These are phyloP conservation scores for Sicus ferrugineus DNA, from an alignment of 2,888 invertebrate species.

Conservation along the genomic window DNA sequence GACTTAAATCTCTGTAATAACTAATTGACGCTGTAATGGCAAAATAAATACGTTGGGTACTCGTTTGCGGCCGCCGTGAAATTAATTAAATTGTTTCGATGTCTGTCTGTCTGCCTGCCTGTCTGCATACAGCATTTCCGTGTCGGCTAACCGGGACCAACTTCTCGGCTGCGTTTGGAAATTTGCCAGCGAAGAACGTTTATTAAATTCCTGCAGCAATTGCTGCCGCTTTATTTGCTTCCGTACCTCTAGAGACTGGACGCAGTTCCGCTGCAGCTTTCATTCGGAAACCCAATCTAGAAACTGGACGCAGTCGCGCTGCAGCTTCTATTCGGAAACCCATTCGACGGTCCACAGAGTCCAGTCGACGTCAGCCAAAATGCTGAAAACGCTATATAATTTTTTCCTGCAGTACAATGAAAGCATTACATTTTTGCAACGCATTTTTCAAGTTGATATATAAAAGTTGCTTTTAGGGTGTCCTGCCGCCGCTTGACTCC, in stretches of 20 bases:
- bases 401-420: conserved; percentile 15
- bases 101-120: conserved; percentile 3
- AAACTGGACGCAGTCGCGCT: too few species aligned
- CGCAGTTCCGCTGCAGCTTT: not conserved
- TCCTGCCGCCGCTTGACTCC: not conserved
- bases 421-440: conserved; percentile 5
- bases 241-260: conserved; percentile 12
- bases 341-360: not conserved
- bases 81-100: conserved; percentile 27
- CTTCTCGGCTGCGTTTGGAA: conserved; percentile 14
- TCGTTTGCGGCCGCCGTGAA: conserved; percentile 7
- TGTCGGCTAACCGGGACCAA: not conserved
- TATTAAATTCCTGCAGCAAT: conserved; percentile 34
- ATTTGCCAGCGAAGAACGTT: conserved; percentile 30
- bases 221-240: conserved; percentile 25
- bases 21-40: not conserved
- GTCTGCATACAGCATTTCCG: conserved; percentile 7
- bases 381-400: conserved; percentile 19
- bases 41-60: not conserved
- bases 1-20: not conserved
- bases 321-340: not conserved
- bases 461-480: not conserved
- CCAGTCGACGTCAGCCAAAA: conserved; percentile 22
- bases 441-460: too few species aligned
- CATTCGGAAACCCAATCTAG: not conserved